Conservation (phyloP, 1,140 invertebrate genomes). For the Drosophila paulistorum region DNA sequence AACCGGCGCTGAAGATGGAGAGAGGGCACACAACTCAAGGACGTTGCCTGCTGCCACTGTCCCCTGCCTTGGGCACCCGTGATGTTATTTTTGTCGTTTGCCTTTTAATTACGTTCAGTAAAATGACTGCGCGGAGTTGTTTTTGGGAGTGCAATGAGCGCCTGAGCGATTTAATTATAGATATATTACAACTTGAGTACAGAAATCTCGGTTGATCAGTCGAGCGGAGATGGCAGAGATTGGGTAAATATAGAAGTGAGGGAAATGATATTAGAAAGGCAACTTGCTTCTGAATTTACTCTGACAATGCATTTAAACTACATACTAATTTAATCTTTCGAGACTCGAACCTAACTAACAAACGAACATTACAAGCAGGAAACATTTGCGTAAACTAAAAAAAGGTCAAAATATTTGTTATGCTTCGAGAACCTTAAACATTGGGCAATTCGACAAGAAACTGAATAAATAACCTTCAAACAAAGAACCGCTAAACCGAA, state of each 20-base stretch:
- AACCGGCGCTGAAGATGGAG: constrained; percentile 12
- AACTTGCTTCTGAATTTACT: too few relatives aligned
- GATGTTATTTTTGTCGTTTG: constrained; percentile 15
- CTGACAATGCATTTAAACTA: background rate
- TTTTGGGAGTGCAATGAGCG: constrained; percentile 36
- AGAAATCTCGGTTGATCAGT: background rate
- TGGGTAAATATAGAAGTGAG: too few relatives aligned
- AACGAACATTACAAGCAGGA: constrained; percentile 40
- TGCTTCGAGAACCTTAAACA: constrained; percentile 50
- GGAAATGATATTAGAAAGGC: too few relatives aligned
- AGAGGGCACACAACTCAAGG: constrained; percentile 44
- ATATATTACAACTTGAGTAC: background rate
- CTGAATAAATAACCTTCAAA: constrained; percentile 57
- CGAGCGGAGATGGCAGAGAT: background rate
- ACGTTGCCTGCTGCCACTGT: constrained; percentile 37
- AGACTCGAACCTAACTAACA: background rate
- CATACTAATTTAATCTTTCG: background rate
- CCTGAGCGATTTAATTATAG: constrained; percentile 17
- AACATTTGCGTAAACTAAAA: constrained; percentile 53
- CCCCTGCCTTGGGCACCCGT: background rate
- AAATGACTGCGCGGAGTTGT: constrained; percentile 29
- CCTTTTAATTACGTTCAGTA: constrained; percentile 60
- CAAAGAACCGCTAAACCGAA: constrained; percentile 53
- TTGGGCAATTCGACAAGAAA: constrained; percentile 50
- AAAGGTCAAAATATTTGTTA: constrained; percentile 46